A percentile compares a stretch with the other conserved stretches of the same genome.
Evolutionary conservation across 2,888 invertebrate genomes (phyloP).

Genomic region (Emesis furor): DNA sequence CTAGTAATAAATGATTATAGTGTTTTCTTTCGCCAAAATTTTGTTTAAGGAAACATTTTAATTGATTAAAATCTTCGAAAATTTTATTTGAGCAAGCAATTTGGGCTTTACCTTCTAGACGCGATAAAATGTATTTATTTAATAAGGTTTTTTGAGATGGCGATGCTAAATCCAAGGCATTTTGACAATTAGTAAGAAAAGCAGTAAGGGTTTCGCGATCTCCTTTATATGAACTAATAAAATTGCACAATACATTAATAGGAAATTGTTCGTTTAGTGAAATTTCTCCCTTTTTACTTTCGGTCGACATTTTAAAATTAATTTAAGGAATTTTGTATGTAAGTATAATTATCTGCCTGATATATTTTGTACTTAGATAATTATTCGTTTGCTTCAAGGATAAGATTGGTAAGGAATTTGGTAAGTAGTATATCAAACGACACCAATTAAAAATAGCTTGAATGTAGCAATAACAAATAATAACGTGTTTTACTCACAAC

Average conservation of each 20-base stretch:
- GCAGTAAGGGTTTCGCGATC: constrained; percentile 22
- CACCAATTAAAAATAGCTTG: neutral
- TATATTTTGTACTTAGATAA: neutral
- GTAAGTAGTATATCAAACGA: neutral
- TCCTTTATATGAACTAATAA: constrained; percentile 4
- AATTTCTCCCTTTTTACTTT: constrained; percentile 8
- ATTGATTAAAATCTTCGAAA: constrained; percentile 30
- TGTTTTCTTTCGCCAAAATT: constrained; percentile 46
- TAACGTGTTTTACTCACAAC: neutral
- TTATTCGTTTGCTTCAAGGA: neutral
- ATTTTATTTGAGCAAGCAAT: constrained; percentile 28
- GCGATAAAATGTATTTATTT: constrained; percentile 41
- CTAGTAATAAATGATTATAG: constrained; percentile 27
- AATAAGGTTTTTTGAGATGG: constrained; percentile 31
- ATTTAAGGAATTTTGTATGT: neutral
- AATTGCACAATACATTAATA: constrained; percentile 12
- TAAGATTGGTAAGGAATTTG: neutral
- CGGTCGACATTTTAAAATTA: constrained; percentile 8
- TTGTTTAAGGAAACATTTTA: constrained; percentile 42
- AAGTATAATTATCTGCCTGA: neutral
- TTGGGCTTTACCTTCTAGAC: constrained; percentile 9
- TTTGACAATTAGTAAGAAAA: constrained; percentile 40
- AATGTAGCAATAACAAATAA: constrained; percentile 5
- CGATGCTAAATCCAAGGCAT: constrained; percentile 35
- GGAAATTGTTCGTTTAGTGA: constrained; percentile 9